Evolutionary conservation across 1,140 invertebrate species (phyloP).

Genomic region (Mya arenaria): DNA sequence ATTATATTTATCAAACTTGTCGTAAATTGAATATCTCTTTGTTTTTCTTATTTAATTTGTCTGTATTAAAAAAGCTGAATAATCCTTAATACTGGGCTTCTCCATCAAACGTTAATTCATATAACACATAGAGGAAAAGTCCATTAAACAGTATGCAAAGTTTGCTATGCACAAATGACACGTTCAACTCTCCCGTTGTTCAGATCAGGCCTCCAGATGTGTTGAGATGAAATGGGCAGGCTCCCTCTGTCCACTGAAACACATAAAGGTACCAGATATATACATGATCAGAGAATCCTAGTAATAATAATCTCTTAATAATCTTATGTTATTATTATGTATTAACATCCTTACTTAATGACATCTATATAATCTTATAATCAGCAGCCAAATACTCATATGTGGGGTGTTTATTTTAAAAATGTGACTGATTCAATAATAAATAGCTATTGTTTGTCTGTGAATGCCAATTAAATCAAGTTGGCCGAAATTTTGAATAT

Average conservation of each 20-base stretch:
- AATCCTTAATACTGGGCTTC: too few relatives aligned
- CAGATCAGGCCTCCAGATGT: slow-evolving; percentile 61
- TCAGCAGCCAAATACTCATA: background rate
- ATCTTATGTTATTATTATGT: background rate
- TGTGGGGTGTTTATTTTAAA: background rate
- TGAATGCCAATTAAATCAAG: too few relatives aligned
- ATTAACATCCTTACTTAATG: background rate
- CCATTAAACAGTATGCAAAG: too few relatives aligned
- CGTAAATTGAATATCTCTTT: too few relatives aligned
- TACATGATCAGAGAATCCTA: background rate
- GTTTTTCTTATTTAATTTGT: too few relatives aligned
- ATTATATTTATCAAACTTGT: too few relatives aligned
- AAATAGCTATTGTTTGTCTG: background rate
- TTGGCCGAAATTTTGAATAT: too few relatives aligned
- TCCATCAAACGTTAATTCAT: too few relatives aligned
- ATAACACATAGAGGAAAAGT: too few relatives aligned
- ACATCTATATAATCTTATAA: background rate
- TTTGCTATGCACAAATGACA: too few relatives aligned
- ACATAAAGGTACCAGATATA: background rate
- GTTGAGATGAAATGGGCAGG: slow-evolving; percentile 78
- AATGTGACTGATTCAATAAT: background rate
- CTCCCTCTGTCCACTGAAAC: slow-evolving; percentile 81
- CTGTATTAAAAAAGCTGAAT: too few relatives aligned
- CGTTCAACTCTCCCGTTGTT: too few relatives aligned
- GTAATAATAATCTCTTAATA: background rate